These are phyloP conservation scores for Actinostola sp. DNA, from an alignment of 92 coral and sea anemone species.

Conservation along the genomic window DNA sequence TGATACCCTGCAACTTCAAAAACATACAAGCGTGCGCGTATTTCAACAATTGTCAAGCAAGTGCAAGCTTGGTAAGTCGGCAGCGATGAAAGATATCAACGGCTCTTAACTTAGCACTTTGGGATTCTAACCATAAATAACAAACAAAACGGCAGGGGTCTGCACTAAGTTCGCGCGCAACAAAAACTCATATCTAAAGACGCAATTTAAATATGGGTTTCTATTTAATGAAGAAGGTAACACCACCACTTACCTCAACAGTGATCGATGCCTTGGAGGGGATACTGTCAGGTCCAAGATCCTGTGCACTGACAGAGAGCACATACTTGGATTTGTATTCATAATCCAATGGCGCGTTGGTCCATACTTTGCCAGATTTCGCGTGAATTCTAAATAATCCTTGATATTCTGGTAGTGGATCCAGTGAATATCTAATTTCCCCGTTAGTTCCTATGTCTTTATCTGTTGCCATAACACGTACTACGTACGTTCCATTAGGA, in stretches of 20 bases:
- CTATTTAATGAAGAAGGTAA: background rate
- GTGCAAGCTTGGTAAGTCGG: constrained; percentile 17
- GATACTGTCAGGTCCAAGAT: constrained; percentile 82
- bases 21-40: constrained; percentile 35
- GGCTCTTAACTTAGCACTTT: constrained; percentile 32
- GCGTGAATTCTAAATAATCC: constrained; percentile 63
- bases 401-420: constrained; percentile 38
- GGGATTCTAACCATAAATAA: constrained; percentile 19
- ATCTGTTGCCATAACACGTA: constrained; percentile 72
- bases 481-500: constrained; percentile 65
- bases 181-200: background rate
- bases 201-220: background rate
- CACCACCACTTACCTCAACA: constrained; percentile 64
- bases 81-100: constrained; percentile 24
- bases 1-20: background rate
- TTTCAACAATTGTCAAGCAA: constrained; percentile 23
- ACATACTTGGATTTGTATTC: constrained; percentile 63
- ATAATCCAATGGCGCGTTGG: constrained; percentile 69
- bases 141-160: constrained; percentile 4
- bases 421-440: constrained; percentile 54
- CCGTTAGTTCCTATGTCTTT: constrained; percentile 81
- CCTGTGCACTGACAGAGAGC: constrained; percentile 66
- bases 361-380: constrained; percentile 66
- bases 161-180: background rate
- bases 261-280: constrained; percentile 61